These are phyloP conservation scores for Calephelis nemesis DNA, from an alignment of 1,140 invertebrate species.

Conservation along the genomic window DNA sequence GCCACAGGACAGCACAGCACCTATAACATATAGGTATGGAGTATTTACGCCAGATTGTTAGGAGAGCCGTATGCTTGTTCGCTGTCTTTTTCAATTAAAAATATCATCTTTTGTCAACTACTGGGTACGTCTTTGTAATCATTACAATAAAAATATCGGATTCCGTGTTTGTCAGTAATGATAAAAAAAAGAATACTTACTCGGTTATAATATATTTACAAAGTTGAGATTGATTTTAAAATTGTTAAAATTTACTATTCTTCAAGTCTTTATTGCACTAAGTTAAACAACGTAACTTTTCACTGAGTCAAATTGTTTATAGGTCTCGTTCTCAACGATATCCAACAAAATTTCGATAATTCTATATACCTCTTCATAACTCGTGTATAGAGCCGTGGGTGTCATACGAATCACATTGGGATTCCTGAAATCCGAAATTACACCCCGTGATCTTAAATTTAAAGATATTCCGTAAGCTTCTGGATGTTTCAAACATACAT, in stretches of 20 bases:
- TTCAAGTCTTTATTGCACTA: neutral
- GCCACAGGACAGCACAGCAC: too few relatives aligned
- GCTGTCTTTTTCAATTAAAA: too few relatives aligned
- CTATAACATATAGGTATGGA: too few relatives aligned
- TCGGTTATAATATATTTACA: too few relatives aligned
- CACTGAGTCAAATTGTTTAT: slow-evolving; percentile 30
- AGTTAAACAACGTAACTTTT: slow-evolving; percentile 5
- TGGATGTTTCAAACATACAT: slow-evolving; percentile 58
- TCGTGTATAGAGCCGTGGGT: slow-evolving; percentile 56
- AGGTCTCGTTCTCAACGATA: slow-evolving; percentile 48
- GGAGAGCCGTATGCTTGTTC: too few relatives aligned
- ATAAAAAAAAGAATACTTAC: too few relatives aligned
- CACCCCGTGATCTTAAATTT: slow-evolving; percentile 45
- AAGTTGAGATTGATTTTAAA: too few relatives aligned
- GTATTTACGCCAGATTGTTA: too few relatives aligned
- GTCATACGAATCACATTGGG: slow-evolving; percentile 58
- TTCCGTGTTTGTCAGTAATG: too few relatives aligned
- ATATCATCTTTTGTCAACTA: too few relatives aligned
- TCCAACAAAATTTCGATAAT: slow-evolving; percentile 52
- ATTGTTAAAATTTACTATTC: neutral
- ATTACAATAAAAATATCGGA: too few relatives aligned
- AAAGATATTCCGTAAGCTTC: slow-evolving; percentile 60
- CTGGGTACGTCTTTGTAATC: too few relatives aligned
- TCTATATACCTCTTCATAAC: slow-evolving; percentile 54
- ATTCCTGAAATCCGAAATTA: slow-evolving; percentile 53